Percentiles rank a stretch among this genome's conserved stretches.
Evolutionary conservation across 1,140 invertebrate genomes (phyloP).

Genomic region (Propsilocerus akamusi): DNA sequence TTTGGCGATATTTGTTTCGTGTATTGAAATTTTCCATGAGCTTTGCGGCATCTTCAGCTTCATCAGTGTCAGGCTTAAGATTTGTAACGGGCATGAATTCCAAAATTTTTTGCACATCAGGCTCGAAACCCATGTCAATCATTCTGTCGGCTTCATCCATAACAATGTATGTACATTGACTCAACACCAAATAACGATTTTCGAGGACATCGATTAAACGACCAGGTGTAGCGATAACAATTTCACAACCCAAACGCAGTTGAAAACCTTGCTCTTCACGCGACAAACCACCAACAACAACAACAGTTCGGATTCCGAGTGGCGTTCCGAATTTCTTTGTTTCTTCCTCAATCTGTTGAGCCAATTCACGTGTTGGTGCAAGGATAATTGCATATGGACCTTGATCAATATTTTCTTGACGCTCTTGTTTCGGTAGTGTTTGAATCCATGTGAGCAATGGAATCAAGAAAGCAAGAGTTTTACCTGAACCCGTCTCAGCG

Average conservation of each 20-base stretch:
- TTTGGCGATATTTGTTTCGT: constrained; percentile 97
- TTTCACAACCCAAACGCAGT: constrained; percentile 93
- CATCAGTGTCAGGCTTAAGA: constrained; percentile 95
- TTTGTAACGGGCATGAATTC: constrained; percentile 98
- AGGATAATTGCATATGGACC: constrained; percentile 99
- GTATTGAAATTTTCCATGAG: constrained; percentile 89
- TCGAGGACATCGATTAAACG: constrained; percentile 97
- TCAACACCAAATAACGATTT: constrained; percentile 92
- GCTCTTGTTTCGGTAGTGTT: constrained; percentile 87
- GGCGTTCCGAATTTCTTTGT: constrained; percentile 93
- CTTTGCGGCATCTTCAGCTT: constrained; percentile 87
- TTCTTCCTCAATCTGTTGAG: constrained; percentile 99
- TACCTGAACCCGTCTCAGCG: constrained; percentile 72
- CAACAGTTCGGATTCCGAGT: constrained; percentile 88
- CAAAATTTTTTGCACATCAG: constrained; percentile 94
- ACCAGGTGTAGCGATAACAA: constrained; percentile 99
- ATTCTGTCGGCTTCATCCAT: constrained; percentile 92
- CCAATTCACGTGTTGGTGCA: constrained; percentile 95
- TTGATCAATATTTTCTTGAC: constrained; percentile 78
- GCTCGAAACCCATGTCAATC: constrained; percentile 99
- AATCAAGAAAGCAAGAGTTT: constrained; percentile 96
- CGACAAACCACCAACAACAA: constrained; percentile 94
- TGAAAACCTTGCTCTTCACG: constrained; percentile 97
- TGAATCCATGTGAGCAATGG: constrained; percentile 97
- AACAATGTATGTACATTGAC: constrained; percentile 90